Percentiles rank a stretch among this genome's conserved stretches.
These are phyloP conservation scores for Tachina grossa DNA, from an alignment of 2,888 invertebrate genomes.

Conservation along the genomic window DNA sequence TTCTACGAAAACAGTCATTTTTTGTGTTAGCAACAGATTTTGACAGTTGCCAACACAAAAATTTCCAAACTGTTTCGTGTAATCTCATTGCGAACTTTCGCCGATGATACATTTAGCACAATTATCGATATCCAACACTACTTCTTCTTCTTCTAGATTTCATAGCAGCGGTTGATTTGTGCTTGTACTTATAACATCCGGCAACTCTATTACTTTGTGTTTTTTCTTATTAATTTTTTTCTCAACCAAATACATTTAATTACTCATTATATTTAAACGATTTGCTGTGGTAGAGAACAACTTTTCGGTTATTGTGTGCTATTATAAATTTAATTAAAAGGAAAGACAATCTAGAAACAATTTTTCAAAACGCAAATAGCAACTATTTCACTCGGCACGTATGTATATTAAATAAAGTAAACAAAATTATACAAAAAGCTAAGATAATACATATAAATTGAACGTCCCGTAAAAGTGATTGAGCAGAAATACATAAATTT, in stretches of 20 bases:
- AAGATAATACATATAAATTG: neutral
- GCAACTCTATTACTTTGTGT: conserved; percentile 33
- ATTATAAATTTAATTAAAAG: conserved; percentile 18
- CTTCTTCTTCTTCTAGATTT: neutral
- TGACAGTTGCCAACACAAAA: too few species aligned
- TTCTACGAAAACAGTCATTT: too few species aligned
- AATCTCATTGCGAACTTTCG: too few species aligned
- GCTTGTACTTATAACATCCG: neutral
- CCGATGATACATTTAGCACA: too few species aligned
- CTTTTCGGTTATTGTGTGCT: conserved; percentile 41
- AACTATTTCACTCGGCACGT: conserved; percentile 40
- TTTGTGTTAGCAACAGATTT: too few species aligned
- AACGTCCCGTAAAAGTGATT: conserved; percentile 10
- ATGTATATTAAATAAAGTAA: conserved; percentile 39
- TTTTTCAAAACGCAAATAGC: conserved; percentile 41
- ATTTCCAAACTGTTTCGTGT: too few species aligned
- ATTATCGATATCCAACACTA: neutral
- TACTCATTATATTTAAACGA: conserved; percentile 62
- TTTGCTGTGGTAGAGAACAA: conserved; percentile 45
- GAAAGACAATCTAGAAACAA: conserved; percentile 28
- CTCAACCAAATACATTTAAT: conserved; percentile 35
- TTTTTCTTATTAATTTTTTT: conserved; percentile 23
- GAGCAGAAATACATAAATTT: conserved; percentile 26
- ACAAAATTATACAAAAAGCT: neutral
- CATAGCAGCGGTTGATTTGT: conserved; percentile 41